Evolutionary conservation across 2,888 invertebrate species (phyloP).

Genomic region (Tetrapedia diversipes): DNA sequence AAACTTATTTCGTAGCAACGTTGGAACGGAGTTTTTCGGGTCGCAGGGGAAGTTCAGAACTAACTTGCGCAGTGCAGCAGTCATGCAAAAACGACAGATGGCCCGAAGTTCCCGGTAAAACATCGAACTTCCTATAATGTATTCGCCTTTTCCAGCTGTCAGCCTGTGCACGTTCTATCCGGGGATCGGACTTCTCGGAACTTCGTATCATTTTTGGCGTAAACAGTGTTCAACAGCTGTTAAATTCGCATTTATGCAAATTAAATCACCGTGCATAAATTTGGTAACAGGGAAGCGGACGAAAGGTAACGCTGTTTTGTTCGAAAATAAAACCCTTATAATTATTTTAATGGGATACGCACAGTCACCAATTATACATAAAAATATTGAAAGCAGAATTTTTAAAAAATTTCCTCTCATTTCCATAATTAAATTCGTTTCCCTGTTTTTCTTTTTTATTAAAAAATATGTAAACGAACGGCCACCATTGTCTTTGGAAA

Average conservation of each 20-base stretch:
- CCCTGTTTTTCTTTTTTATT: no score
- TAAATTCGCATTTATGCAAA: slow-evolving; percentile 5
- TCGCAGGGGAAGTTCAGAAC: slow-evolving; percentile 44
- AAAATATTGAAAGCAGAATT: no score
- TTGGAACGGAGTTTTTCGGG: slow-evolving; percentile 41
- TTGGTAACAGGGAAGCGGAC: neutral
- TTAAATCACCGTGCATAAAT: neutral
- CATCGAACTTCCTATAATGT: slow-evolving; percentile 48
- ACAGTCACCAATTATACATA: no score
- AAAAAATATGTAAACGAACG: no score
- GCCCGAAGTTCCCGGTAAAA: slow-evolving; percentile 37
- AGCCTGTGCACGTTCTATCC: neutral
- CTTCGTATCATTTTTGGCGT: slow-evolving; percentile 6
- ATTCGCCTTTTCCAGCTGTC: slow-evolving; percentile 42
- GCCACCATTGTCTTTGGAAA: no score
- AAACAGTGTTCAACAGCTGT: slow-evolving; percentile 21
- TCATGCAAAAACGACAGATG: slow-evolving; percentile 56
- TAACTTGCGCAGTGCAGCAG: slow-evolving; percentile 44
- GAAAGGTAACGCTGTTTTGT: neutral
- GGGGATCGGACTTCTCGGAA: neutral
- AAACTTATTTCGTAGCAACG: slow-evolving; percentile 37
- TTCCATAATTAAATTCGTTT: no score
- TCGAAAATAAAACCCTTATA: no score
- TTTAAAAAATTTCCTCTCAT: no score
- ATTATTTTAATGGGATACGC: no score